Conservation (phyloP, 2,113 vertebrate species). For the Propithecus coquereli region DNA sequence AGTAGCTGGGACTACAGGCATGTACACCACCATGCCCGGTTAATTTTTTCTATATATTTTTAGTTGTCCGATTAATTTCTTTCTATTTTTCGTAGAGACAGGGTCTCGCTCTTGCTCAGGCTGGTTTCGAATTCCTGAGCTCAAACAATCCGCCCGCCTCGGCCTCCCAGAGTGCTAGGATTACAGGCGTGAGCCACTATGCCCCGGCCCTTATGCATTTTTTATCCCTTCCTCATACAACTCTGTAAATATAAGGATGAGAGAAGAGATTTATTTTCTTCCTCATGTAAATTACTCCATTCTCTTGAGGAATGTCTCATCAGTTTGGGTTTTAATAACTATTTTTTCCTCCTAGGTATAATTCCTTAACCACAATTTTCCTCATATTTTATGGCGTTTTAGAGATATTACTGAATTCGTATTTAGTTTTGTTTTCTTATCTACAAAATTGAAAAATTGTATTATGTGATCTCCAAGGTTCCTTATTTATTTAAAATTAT, state of each 20-base stretch:
- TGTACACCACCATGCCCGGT: no score
- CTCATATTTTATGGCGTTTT: background rate
- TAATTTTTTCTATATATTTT: no score
- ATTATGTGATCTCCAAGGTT: background rate
- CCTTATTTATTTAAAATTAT: background rate
- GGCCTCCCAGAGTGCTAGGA: no score
- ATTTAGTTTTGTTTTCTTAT: background rate
- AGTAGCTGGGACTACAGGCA: no score
- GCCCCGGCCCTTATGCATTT: background rate
- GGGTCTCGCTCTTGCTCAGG: no score
- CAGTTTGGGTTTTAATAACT: constrained; percentile 28
- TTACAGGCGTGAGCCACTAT: no score
- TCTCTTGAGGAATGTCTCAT: background rate
- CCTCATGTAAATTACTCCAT: background rate
- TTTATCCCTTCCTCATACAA: background rate
- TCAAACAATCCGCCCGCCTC: no score
- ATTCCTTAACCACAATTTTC: constrained; percentile 21
- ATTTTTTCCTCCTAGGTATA: background rate
- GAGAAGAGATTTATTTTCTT: background rate
- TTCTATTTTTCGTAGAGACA: no score
- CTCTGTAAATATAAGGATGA: background rate
- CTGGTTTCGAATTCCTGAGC: no score
- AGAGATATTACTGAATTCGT: background rate
- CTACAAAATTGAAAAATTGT: background rate
- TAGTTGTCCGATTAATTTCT: no score